Base-by-base conservation (phyloP, 2,888 invertebrate genomes). In the Bhutanitis thaidina region DNA sequence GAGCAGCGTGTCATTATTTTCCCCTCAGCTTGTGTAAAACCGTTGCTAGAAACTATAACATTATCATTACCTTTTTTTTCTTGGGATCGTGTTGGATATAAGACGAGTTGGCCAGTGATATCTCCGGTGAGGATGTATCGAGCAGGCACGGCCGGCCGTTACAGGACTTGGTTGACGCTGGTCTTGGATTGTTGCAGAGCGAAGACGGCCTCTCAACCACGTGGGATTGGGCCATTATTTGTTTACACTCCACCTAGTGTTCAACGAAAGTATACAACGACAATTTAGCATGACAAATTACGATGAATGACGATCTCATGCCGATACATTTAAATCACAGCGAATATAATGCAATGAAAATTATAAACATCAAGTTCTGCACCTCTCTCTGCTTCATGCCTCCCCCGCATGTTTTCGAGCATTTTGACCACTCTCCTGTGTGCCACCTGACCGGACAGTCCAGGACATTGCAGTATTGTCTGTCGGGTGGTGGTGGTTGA, bases 371-470 rank as follows among this genome's bases (percentile, higher is more conserved):
- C n/a, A n/a, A 30, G 20, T 14, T 30, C 13, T 4, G 7, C 35
- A 95, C 93, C 57, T 93, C 92, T 60, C 98, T 92, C 46, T 93
- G 94, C 77, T 98, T 97, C 46, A 95, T 90, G 0, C 98, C 98
- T 10, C 95, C 96, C 0, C 97, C 98, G 72, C 98, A 99, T n/a
- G 95, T 92, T 74, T 95, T 95, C 10, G 96, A 96, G 75, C 98
- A 99, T 81, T 96, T 95, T 15, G 95, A 93, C 98, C 98, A 98
- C 43, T 95, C 94, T 0, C 94, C 94, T 0, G 94, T 91, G 61
- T 94, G 94, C 98, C 98, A 98, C 57, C 94, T 90, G 0, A 97
- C 94, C 0, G 97, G 97, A 69, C 98, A 98, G 81, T 98, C 97
- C 51, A 96, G 91, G 0, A 96, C 95, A 76, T 97, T 97, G 89